Conservation (phyloP, 2,113 vertebrate species). For the Dolichallabes microphthalmus region DNA sequence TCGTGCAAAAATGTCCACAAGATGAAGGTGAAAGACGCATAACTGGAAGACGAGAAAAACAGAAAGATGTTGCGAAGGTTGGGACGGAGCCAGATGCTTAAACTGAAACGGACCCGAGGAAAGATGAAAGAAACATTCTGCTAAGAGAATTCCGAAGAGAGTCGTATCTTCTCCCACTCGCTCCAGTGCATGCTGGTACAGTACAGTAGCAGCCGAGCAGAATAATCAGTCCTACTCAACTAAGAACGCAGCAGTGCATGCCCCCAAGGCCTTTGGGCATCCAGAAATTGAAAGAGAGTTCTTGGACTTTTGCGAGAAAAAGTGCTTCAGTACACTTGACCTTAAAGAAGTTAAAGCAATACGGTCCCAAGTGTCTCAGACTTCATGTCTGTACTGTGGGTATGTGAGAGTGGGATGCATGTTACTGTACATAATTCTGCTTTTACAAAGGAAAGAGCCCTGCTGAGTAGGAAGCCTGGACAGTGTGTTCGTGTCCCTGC, state of each 20-base stretch:
- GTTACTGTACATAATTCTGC: slow-evolving; percentile 5
- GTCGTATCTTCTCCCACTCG: not conserved
- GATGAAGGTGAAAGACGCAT: not conserved
- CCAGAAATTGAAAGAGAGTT: slow-evolving; percentile 4
- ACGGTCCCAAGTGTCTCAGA: not conserved
- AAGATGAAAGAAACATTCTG: slow-evolving; percentile 5
- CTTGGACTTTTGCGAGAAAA: slow-evolving; percentile 21
- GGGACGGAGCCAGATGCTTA: not conserved
- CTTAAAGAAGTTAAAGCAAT: slow-evolving; percentile 23
- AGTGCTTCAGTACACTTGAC: slow-evolving; percentile 18
- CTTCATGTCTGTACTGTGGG: not conserved
- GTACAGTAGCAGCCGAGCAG: slow-evolving; percentile 24
- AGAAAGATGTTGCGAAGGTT: not conserved
- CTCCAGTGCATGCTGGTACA: slow-evolving; percentile 38
- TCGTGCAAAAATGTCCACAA: not conserved
- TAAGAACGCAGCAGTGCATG: not conserved
- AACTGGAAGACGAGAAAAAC: not conserved
- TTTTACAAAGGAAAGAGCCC: not conserved
- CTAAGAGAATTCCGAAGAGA: slow-evolving; percentile 21
- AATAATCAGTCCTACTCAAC: slow-evolving; percentile 35
- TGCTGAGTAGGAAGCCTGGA: slow-evolving; percentile 24
- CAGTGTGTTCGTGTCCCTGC: slow-evolving; percentile 10
- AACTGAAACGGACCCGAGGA: not conserved
- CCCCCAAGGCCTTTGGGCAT: slow-evolving; percentile 15
- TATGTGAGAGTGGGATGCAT: slow-evolving; percentile 12